These are phyloP conservation scores for Megastigmus dorsalis DNA, from an alignment of 2,888 invertebrate species.

Conservation along the genomic window DNA sequence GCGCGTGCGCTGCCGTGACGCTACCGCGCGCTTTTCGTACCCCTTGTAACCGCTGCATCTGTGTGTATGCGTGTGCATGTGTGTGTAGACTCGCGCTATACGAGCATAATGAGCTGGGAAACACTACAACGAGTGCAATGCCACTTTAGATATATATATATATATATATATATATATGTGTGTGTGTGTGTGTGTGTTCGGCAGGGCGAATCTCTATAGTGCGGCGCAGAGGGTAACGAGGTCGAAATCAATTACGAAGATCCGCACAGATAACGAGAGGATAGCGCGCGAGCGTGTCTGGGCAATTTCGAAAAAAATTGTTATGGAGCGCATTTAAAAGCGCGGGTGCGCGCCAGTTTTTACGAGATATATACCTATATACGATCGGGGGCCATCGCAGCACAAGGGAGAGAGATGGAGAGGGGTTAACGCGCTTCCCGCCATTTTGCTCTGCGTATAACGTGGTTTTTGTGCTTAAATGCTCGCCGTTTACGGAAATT, in stretches of 20 bases:
- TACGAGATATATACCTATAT: no score
- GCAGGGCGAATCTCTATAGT: no score
- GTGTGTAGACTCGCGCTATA: background rate
- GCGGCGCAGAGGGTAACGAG: constrained; percentile 42
- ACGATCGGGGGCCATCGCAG: no score
- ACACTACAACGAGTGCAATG: constrained; percentile 13
- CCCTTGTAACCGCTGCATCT: background rate
- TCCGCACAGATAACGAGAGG: no score
- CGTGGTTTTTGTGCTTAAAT: constrained; percentile 28
- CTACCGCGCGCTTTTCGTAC: background rate
- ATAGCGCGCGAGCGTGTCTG: background rate
- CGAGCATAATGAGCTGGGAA: constrained; percentile 49
- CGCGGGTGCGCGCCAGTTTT: no score
- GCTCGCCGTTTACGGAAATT: constrained; percentile 12
- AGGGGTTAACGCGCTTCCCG: background rate
- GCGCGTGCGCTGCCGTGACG: constrained; percentile 32
- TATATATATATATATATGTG: constrained; percentile 22
- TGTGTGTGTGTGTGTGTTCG: background rate
- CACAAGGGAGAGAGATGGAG: no score
- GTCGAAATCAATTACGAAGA: constrained; percentile 47
- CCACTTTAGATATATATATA: no score
- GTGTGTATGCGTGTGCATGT: background rate
- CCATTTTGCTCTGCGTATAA: background rate
- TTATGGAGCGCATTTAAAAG: no score
- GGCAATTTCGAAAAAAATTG: constrained; percentile 27